Conservation (phyloP, 2,113 vertebrate genomes). For the Tretioscincus oriximinensis region DNA sequence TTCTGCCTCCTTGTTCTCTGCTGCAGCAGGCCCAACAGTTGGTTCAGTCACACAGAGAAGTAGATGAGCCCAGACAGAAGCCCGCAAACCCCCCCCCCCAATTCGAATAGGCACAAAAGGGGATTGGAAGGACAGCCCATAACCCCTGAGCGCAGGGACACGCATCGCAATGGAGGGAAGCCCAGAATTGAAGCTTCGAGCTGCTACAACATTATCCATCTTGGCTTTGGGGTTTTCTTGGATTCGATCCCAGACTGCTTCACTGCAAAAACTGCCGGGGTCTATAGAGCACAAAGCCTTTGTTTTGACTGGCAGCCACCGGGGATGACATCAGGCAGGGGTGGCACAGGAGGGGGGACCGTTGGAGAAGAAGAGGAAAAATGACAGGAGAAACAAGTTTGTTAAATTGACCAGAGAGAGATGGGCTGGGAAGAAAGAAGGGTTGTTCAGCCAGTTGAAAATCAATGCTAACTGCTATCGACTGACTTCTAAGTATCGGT, state of each 20-base stretch:
- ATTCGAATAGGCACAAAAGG: background rate
- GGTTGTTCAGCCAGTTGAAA: background rate
- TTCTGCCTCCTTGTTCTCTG: too few species aligned
- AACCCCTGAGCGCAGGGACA: background rate
- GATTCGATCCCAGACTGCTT: conserved; percentile 56
- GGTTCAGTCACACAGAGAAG: too few species aligned
- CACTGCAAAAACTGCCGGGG: conserved; percentile 54
- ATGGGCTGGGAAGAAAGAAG: background rate
- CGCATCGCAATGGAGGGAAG: background rate
- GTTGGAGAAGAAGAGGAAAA: too few species aligned
- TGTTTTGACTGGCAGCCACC: conserved; percentile 60
- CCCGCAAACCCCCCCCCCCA: background rate
- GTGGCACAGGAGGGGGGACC: conserved; percentile 1
- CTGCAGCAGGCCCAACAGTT: too few species aligned
- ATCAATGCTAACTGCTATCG: conserved; percentile 19
- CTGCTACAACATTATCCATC: conserved; percentile 37
- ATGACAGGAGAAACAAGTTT: background rate
- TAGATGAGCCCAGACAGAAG: too few species aligned
- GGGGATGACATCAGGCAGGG: conserved; percentile 53
- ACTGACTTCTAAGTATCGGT: conserved; percentile 11
- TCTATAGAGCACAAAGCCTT: conserved; percentile 54
- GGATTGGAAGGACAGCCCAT: background rate
- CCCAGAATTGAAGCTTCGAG: conserved; percentile 8
- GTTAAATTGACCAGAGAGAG: conserved; percentile 10
- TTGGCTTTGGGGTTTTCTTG: conserved; percentile 26